Base-by-base conservation (phyloP, 1,140 invertebrate species). In the Hypsibius dujardini region DNA sequence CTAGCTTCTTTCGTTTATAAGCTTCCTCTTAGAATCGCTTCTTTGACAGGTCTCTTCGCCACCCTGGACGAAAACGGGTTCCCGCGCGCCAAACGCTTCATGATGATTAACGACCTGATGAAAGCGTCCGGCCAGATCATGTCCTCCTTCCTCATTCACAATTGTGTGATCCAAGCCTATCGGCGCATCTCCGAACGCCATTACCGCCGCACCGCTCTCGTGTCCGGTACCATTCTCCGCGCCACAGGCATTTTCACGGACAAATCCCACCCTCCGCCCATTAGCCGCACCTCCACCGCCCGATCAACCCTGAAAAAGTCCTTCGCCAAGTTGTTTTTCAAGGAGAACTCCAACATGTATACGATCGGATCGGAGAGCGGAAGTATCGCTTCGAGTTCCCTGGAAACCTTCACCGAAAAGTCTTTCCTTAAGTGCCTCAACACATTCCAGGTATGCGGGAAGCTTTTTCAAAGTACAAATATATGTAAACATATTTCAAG, bases 101-200 rank as follows among this genome's bases (percentile, higher is more conserved):
- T 67, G 62, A 15, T 67, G 12, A 67, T 67, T 45, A 67, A 67
- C 62, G 62, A 67, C 62, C 62, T 67, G 62, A 67, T 67, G 12
- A 67, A 67, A 67, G 62, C 42, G 3, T 15, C 62, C 62, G 62
- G 62, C 42, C 62, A 45, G 7, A 42, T 67, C 42, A 15, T 42
- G 12, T 12, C 62, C 12, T 67, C 62, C 12, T 67, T 67, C 62
- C 62, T 67, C 62, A 67, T 67, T 45, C 62, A 67, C 42, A 67
- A 67, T 42, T 67, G 62, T 42, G 42, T 42, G 3, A 45, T 67
- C 12, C 62, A 67, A 45, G 62, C 12, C 3, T 67, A 15, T 42
- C 62, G 62, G 3, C 62, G 62, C 12, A 67, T 67, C 12, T 67
- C 62, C 62, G 42, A 42, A 3, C 62, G 62, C 12, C 62, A 67